phyloP scores from a whole-genome alignment of 92 coral and sea anemone species.

The Umimayanthus kanabou region DNA sequence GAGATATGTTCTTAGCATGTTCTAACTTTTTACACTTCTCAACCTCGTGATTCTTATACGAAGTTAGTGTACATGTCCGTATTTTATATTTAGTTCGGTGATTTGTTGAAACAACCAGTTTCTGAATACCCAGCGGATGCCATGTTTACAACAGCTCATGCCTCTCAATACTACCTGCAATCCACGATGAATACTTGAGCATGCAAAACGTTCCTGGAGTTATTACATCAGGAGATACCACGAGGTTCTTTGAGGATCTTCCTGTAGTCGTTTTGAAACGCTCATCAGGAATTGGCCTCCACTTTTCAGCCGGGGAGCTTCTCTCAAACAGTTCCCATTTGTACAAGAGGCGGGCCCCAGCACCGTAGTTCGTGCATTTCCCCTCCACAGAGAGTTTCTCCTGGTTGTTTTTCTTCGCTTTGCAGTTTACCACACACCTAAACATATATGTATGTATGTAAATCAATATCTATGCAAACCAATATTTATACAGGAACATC shows the following conservation, averaged over 20 bases:
- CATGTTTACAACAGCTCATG: background rate
- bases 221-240: constrained; percentile 39
- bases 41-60: too few relatives aligned
- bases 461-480: too few relatives aligned
- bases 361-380: constrained; percentile 49
- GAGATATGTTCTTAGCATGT: too few relatives aligned
- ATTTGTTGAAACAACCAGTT: too few relatives aligned
- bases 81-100: too few relatives aligned
- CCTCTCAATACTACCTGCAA: background rate
- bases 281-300: constrained; percentile 40
- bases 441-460: too few relatives aligned
- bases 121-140: background rate
- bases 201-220: constrained; percentile 51
- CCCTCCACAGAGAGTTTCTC: constrained; percentile 34
- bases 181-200: constrained; percentile 25
- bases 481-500: too few relatives aligned
- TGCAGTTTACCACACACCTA: constrained; percentile 33
- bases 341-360: constrained; percentile 15
- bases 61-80: too few relatives aligned
- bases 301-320: background rate
- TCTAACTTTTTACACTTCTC: too few relatives aligned
- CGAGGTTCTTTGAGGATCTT: constrained; percentile 39
- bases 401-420: constrained; percentile 38
- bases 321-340: constrained; percentile 59
- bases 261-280: constrained; percentile 46